phyloP scores from a whole-genome alignment of 2,113 vertebrate genomes.

The Dasypus novemcinctus region DNA sequence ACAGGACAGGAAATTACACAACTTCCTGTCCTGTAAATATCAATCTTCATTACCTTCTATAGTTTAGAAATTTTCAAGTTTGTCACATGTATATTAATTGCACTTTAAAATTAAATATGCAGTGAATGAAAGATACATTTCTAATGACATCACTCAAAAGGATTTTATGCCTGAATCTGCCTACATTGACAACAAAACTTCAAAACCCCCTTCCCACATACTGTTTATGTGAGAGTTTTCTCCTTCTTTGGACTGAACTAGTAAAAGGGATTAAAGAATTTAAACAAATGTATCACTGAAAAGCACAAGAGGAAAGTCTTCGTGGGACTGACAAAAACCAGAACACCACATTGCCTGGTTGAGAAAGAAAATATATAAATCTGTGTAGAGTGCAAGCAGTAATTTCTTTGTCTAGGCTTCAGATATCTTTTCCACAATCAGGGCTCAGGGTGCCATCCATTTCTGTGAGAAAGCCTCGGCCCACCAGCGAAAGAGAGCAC shows the following conservation, averaged over 20 bases:
- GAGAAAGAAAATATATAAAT: constrained; percentile 32
- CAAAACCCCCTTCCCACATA: constrained; percentile 29
- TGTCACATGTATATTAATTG: constrained; percentile 39
- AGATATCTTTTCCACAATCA: constrained; percentile 98
- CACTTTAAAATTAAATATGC: constrained; percentile 63
- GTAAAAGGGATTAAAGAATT: constrained; percentile 42
- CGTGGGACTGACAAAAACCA: constrained; percentile 40
- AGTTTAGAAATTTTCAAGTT: constrained; percentile 36
- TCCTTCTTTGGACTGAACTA: not conserved
- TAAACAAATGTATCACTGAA: constrained; percentile 52
- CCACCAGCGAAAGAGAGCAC: constrained; percentile 96
- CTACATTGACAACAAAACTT: constrained; percentile 59
- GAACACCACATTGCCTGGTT: constrained; percentile 43
- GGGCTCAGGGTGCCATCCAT: constrained; percentile 97
- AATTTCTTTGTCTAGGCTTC: constrained; percentile 56
- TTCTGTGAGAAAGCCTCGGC: constrained; percentile 97
- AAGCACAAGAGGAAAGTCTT: constrained; percentile 61
- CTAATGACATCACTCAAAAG: constrained; percentile 6
- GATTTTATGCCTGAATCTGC: constrained; percentile 44
- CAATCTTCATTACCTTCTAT: not conserved
- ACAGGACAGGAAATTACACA: constrained; percentile 57
- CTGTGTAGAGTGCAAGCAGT: not conserved
- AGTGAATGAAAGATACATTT: constrained; percentile 51
- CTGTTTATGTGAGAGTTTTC: constrained; percentile 6
- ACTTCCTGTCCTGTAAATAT: constrained; percentile 47